Percentiles rank a stretch among this genome's conserved stretches.
Evolutionary conservation across 2,888 invertebrate species (phyloP).

Genomic region (Hypolimnas misippus): DNA sequence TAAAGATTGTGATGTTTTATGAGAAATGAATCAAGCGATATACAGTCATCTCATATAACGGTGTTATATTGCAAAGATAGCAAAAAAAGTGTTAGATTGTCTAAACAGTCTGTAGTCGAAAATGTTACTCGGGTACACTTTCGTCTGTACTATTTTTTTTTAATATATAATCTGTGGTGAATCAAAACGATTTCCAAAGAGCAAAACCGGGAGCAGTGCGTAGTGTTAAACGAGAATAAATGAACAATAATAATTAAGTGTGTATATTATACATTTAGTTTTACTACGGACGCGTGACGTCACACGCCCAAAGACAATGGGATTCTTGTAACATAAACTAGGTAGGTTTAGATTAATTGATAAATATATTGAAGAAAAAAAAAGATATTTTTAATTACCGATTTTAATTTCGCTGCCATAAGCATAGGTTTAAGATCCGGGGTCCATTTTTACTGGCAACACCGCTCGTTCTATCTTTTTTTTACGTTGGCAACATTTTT

Average conservation of each 20-base stretch:
- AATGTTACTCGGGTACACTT: conserved; percentile 21
- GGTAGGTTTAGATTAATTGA: conserved; percentile 60
- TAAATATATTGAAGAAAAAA: conserved; percentile 69
- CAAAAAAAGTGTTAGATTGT: conserved; percentile 19
- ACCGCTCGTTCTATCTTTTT: conserved; percentile 44
- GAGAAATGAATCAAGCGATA: neutral
- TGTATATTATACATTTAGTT: conserved; percentile 53
- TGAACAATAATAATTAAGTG: conserved; percentile 53
- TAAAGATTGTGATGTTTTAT: neutral
- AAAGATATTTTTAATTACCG: conserved; percentile 77
- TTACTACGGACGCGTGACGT: conserved; percentile 48
- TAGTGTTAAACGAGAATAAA: conserved; percentile 51
- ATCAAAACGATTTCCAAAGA: conserved; percentile 40
- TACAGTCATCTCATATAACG: neutral
- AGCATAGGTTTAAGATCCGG: conserved; percentile 59
- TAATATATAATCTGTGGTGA: conserved; percentile 28
- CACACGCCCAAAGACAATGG: conserved; percentile 45
- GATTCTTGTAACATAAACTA: conserved; percentile 72
- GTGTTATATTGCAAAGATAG: neutral
- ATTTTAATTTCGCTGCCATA: conserved; percentile 74
- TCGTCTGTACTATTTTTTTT: conserved; percentile 20
- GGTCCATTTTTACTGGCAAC: conserved; percentile 57
- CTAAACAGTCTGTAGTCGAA: conserved; percentile 14
- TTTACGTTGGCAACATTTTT: conserved; percentile 31
- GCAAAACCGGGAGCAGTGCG: conserved; percentile 57